Evolutionary conservation across 2,888 invertebrate genomes (phyloP).

Genomic region (Anticlea derivata): DNA sequence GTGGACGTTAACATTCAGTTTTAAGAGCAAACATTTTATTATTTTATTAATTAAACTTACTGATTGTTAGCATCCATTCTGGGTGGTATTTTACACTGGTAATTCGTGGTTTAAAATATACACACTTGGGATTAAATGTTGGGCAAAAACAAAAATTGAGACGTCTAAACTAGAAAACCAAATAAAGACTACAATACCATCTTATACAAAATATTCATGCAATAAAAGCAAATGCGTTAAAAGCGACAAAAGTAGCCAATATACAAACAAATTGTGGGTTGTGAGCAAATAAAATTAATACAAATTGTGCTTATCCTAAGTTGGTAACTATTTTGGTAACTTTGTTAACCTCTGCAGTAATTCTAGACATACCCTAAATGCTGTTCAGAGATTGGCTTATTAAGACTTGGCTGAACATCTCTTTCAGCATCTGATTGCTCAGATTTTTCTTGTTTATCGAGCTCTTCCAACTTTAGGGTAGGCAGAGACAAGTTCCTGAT

Average conservation of each 20-base stretch:
- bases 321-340: conserved; percentile 31
- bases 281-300: conserved; percentile 40
- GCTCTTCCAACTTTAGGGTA: conserved; percentile 70
- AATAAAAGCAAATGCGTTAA: conserved; percentile 34
- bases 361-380: conserved; percentile 82
- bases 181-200: conserved; percentile 21
- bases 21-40: background rate
- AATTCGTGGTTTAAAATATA: conserved; percentile 41
- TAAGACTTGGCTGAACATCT: conserved; percentile 52
- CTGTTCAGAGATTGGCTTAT: conserved; percentile 79
- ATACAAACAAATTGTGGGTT: conserved; percentile 47
- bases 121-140: conserved; percentile 26
- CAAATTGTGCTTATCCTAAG: conserved; percentile 43
- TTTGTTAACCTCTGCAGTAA: conserved; percentile 6
- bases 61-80: conserved; percentile 48
- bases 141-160: conserved; percentile 36
- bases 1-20: conserved; percentile 56
- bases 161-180: conserved; percentile 26
- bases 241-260: conserved; percentile 51
- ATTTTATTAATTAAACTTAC: conserved; percentile 6
- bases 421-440: conserved; percentile 64
- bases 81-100: conserved; percentile 70
- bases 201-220: conserved; percentile 36
- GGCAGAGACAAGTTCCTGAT: conserved; percentile 74
- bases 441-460: conserved; percentile 53